Conservation (phyloP, 1,140 invertebrate genomes). For the Camponotus vicinus region DNA sequence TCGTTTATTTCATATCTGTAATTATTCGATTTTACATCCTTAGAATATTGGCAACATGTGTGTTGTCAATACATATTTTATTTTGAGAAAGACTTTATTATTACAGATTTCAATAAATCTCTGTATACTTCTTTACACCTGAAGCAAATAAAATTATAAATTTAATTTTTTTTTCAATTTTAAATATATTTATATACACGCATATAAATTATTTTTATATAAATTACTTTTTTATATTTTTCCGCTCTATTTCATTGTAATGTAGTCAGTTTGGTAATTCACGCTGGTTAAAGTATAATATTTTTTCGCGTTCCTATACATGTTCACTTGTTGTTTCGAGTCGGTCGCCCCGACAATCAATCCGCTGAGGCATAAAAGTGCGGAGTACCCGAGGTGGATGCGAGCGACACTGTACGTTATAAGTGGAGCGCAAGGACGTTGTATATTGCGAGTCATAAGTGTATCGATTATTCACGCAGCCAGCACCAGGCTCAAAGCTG, state of each 20-base stretch:
- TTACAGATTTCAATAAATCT: neutral
- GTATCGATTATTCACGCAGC: constrained; percentile 56
- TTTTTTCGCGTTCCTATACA: neutral
- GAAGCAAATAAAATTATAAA: neutral
- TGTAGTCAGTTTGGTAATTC: neutral
- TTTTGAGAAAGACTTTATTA: neutral
- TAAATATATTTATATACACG: neutral
- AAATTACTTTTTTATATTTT: too few species aligned
- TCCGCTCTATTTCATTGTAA: neutral
- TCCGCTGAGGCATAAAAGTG: constrained; percentile 19
- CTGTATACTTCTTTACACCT: neutral
- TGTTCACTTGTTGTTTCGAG: constrained; percentile 28
- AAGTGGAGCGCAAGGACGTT: constrained; percentile 56
- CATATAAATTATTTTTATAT: neutral
- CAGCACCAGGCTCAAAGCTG: constrained; percentile 13
- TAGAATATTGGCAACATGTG: neutral
- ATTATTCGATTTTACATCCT: neutral
- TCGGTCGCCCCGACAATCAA: constrained; percentile 10
- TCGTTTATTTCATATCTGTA: neutral
- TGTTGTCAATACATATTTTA: neutral
- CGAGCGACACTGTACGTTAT: constrained; percentile 42
- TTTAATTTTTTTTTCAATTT: neutral
- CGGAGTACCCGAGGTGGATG: constrained; percentile 35
- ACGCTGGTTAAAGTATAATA: neutral
- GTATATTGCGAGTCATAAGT: constrained; percentile 39